These are phyloP conservation scores for Oegoconia quadripuncta DNA, from an alignment of 2,888 invertebrate species.

Conservation along the genomic window DNA sequence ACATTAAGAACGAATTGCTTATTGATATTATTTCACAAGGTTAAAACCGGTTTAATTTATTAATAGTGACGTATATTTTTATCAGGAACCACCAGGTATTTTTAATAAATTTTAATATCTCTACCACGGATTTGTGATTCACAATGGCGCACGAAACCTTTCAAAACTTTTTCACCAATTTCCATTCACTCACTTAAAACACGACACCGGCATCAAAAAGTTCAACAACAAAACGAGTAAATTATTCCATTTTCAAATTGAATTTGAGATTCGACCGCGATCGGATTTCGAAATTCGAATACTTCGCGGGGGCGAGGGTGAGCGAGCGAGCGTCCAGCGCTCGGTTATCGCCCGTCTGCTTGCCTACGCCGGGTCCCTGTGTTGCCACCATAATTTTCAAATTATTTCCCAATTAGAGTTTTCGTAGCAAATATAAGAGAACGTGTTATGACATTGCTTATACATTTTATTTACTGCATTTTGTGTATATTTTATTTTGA, in stretches of 20 bases:
- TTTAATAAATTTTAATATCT: neutral
- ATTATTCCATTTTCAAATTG: slow-evolving; percentile 10
- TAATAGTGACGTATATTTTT: neutral
- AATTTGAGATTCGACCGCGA: slow-evolving; percentile 2
- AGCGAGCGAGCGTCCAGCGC: slow-evolving; percentile 2
- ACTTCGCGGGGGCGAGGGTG: neutral
- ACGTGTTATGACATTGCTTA: too few species aligned
- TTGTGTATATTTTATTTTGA: too few species aligned
- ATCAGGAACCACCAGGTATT: neutral
- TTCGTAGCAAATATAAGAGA: too few species aligned
- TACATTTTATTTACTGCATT: too few species aligned
- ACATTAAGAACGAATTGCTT: too few species aligned
- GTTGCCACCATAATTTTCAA: too few species aligned
- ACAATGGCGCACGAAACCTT: neutral
- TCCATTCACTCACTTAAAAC: slow-evolving; percentile 5
- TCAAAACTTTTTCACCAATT: neutral
- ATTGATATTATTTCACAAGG: too few species aligned
- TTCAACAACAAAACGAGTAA: slow-evolving; percentile 8
- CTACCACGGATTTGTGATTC: neutral
- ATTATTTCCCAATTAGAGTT: too few species aligned
- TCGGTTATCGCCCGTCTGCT: slow-evolving; percentile 2
- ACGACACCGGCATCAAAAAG: slow-evolving; percentile 7
- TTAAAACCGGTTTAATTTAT: too few species aligned
- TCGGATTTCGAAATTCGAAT: too few species aligned
- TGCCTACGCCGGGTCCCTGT: too few species aligned